phyloP scores from a whole-genome alignment of 2,888 invertebrate species.

The Craniophora ligustri region DNA sequence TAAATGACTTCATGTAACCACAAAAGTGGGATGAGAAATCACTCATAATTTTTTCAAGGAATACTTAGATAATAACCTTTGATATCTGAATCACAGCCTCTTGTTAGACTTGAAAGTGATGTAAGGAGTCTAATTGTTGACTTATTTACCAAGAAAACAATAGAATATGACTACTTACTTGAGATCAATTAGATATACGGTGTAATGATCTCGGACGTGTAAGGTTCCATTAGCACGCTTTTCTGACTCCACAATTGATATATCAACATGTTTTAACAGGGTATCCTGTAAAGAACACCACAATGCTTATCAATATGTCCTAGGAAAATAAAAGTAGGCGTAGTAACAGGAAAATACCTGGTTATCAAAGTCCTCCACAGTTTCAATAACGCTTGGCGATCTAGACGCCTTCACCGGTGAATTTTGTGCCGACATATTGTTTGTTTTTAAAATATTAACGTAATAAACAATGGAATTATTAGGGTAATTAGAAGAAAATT shows the following conservation, averaged over 20 bases:
- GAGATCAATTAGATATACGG: constrained; percentile 93
- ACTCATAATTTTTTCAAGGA: constrained; percentile 11
- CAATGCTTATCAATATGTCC: constrained; percentile 21
- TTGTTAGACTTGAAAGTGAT: constrained; percentile 8
- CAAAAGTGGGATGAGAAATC: constrained; percentile 14
- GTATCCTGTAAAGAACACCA: constrained; percentile 87
- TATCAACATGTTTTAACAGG: constrained; percentile 92
- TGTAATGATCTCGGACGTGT: constrained; percentile 93
- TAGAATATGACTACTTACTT: constrained; percentile 88
- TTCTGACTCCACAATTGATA: constrained; percentile 93
- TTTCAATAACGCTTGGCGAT: constrained; percentile 72
- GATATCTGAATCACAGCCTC: constrained; percentile 20
- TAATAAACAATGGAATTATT: too few species aligned
- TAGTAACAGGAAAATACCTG: constrained; percentile 70
- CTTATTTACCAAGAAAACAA: constrained; percentile 68
- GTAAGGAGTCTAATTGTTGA: constrained; percentile 54
- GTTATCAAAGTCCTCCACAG: constrained; percentile 77
- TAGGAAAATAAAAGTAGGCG: constrained; percentile 72
- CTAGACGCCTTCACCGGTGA: constrained; percentile 73
- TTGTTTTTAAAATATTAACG: constrained; percentile 17
- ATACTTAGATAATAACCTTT: constrained; percentile 25
- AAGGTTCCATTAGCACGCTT: constrained; percentile 92
- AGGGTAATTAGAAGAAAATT: neutral
- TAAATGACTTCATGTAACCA: neutral
- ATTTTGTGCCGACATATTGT: constrained; percentile 72